These are phyloP conservation scores for Yoshiicerus persimilis DNA, from an alignment of 1,140 invertebrate genomes.

Conservation along the genomic window DNA sequence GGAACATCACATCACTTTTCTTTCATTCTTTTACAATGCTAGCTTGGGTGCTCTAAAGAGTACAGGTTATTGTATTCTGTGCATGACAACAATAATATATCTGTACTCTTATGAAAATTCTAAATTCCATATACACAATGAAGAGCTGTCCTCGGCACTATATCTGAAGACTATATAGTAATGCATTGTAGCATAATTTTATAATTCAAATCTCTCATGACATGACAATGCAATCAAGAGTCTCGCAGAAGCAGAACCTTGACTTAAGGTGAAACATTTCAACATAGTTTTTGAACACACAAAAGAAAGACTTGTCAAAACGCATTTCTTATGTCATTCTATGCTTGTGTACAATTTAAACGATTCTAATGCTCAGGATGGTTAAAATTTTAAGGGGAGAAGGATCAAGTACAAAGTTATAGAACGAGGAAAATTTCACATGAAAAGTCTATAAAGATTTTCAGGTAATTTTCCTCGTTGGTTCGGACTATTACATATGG, in stretches of 20 bases:
- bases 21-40: background rate
- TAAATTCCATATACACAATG: background rate
- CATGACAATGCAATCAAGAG: too few species aligned
- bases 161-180: background rate
- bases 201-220: background rate
- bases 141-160: background rate
- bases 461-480: background rate
- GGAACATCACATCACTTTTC: background rate
- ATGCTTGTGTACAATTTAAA: background rate
- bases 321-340: background rate
- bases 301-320: too few species aligned
- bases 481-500: background rate
- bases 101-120: background rate
- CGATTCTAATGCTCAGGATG: background rate
- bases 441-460: slow-evolving; percentile 5
- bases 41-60: background rate
- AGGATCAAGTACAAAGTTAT: background rate
- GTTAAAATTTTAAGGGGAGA: background rate
- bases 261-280: too few species aligned
- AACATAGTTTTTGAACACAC: background rate
- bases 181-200: background rate
- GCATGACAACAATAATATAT: background rate
- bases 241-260: too few species aligned
- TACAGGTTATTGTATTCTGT: background rate
- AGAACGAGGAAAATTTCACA: background rate